phyloP scores from a whole-genome alignment of 2,888 invertebrate species.

The Cheilosia urbana region DNA sequence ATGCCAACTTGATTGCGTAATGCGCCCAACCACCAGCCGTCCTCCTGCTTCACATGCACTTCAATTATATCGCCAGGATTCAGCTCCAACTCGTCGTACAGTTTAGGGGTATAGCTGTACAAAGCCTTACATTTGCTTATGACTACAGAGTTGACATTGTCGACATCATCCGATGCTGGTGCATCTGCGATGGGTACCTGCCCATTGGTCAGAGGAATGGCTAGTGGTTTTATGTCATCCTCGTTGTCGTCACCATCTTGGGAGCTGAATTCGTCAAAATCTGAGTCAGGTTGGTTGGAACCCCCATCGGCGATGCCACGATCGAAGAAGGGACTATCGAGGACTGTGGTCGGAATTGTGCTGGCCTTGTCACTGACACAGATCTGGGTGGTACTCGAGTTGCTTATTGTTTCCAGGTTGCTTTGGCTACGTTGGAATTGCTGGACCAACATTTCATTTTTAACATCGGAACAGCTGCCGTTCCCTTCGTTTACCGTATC shows the following conservation, averaged over 20 bases:
- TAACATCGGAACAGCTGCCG: conserved; percentile 81
- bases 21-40: conserved; percentile 98
- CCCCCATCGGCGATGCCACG: conserved; percentile 88
- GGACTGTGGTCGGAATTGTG: conserved; percentile 75
- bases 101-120: conserved; percentile 93
- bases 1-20: conserved; percentile 92
- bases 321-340: conserved; percentile 80
- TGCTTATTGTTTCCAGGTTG: conserved; percentile 82
- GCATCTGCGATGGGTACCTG: conserved; percentile 22
- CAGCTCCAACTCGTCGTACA: conserved; percentile 93
- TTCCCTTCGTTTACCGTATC: conserved; percentile 69
- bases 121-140: conserved; percentile 92
- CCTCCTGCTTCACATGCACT: conserved; percentile 95
- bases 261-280: conserved; percentile 93
- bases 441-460: conserved; percentile 79
- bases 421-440: conserved; percentile 83
- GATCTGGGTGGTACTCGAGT: conserved; percentile 79
- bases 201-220: conserved; percentile 34
- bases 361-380: conserved; percentile 78
- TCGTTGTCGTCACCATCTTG: conserved; percentile 88
- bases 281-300: conserved; percentile 94
- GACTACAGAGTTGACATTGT: conserved; percentile 74
- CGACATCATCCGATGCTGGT: conserved; percentile 22
- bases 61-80: conserved; percentile 92
- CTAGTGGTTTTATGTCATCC: conserved; percentile 77